A percentile compares a stretch with the other conserved stretches of the same genome.
These are phyloP conservation scores for Bombus breviceps DNA, from an alignment of 1,140 invertebrate species.

Conservation along the genomic window DNA sequence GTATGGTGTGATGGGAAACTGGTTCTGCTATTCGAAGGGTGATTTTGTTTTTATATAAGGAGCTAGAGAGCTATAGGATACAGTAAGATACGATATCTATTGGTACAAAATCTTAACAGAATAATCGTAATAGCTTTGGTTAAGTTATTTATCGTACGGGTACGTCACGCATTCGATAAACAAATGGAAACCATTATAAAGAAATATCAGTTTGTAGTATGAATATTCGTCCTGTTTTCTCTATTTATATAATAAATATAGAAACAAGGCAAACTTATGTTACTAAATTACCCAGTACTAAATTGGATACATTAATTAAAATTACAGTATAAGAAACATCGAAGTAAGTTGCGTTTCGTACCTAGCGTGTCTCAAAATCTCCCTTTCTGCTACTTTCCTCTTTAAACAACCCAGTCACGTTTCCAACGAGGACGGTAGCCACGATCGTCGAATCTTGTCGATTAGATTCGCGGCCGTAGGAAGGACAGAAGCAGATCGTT, in stretches of 20 bases:
- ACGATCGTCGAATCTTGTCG: constrained; percentile 52
- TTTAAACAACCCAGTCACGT: constrained; percentile 22
- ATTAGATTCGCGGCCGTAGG: constrained; percentile 46
- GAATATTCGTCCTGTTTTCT: too few species aligned
- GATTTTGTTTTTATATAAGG: background rate
- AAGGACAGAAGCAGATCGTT: constrained; percentile 34
- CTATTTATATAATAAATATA: too few species aligned
- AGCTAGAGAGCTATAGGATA: background rate
- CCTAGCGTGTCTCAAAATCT: background rate
- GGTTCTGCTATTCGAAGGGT: background rate
- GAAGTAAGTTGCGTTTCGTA: too few species aligned
- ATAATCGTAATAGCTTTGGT: too few species aligned
- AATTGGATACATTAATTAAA: background rate
- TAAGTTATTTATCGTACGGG: too few species aligned
- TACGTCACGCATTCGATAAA: too few species aligned
- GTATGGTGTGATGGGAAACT: background rate
- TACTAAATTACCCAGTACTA: background rate
- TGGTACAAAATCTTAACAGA: too few species aligned
- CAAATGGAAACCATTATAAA: too few species aligned
- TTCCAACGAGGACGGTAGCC: background rate
- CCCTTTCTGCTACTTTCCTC: background rate
- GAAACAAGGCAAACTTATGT: too few species aligned
- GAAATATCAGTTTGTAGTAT: too few species aligned
- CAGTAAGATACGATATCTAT: too few species aligned
- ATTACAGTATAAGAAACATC: background rate